These are phyloP conservation scores for Terebella lapidaria DNA, from an alignment of 2,888 invertebrate species.

Conservation along the genomic window DNA sequence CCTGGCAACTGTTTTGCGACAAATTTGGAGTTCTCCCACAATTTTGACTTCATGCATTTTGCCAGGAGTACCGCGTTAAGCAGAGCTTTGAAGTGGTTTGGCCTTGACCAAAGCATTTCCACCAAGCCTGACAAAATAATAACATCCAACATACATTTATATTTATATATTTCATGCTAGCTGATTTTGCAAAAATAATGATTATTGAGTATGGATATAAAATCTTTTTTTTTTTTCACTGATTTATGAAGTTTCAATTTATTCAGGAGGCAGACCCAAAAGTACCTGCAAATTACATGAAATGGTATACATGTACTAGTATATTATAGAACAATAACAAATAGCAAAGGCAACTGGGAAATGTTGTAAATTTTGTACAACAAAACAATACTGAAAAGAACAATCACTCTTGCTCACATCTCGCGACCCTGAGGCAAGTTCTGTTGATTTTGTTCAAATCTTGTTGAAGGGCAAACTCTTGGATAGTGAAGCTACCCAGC, in stretches of 20 bases:
- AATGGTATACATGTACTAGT: too few relatives aligned
- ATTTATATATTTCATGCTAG: background rate
- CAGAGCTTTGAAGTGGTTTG: constrained; percentile 53
- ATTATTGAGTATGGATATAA: too few relatives aligned
- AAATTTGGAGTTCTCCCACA: constrained; percentile 73
- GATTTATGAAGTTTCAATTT: too few relatives aligned
- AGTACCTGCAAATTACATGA: too few relatives aligned
- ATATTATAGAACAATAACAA: too few relatives aligned
- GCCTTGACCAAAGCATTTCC: constrained; percentile 54
- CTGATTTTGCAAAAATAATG: too few relatives aligned
- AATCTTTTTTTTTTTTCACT: too few relatives aligned
- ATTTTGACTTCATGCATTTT: constrained; percentile 65
- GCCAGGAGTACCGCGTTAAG: constrained; percentile 62
- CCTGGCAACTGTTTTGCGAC: constrained; percentile 68
- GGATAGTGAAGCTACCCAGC: constrained; percentile 66
- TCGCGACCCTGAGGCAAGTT: constrained; percentile 65
- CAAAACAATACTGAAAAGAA: background rate
- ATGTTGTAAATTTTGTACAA: too few relatives aligned
- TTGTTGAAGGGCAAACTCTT: constrained; percentile 66
- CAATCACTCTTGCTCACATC: constrained; percentile 62
- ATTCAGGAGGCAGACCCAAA: too few relatives aligned
- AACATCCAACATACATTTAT: background rate
- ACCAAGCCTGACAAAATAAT: constrained; percentile 52
- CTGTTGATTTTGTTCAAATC: constrained; percentile 68
- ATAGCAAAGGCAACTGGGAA: background rate